A percentile compares a stretch with the other conserved stretches of the same genome.
Conservation (phyloP, 2,797 vertebrate species). For the Sciurus vulgaris region DNA sequence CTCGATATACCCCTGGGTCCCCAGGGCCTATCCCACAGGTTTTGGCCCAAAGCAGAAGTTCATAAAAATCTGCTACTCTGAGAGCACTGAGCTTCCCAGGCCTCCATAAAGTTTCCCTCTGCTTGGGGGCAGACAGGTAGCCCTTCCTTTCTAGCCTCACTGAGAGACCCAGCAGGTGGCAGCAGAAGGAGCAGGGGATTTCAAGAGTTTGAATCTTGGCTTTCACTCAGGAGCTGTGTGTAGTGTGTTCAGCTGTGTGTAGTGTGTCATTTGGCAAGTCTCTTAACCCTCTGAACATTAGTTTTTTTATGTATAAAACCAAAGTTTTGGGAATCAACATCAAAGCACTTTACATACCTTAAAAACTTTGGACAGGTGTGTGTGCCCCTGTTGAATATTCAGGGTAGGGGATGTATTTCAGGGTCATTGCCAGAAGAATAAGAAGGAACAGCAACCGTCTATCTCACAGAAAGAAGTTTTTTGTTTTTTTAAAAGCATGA, state of each 20-base stretch:
- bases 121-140: not conserved
- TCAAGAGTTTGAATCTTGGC: slow-evolving; percentile 16
- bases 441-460: not conserved
- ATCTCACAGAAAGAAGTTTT: not conserved
- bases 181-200: slow-evolving; percentile 1
- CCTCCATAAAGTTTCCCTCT: slow-evolving; percentile 1
- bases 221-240: slow-evolving; percentile 13
- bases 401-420: not conserved
- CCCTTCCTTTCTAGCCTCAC: not conserved
- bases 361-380: not conserved
- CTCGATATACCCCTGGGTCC: slow-evolving; percentile 4
- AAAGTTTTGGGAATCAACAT: slow-evolving; percentile 72
- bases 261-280: slow-evolving; percentile 45
- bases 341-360: slow-evolving; percentile 44
- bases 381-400: slow-evolving; percentile 8
- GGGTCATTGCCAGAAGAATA: not conserved
- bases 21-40: not conserved
- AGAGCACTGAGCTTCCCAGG: not conserved
- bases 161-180: not conserved
- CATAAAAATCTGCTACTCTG: not conserved
- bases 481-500: not conserved
- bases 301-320: slow-evolving; percentile 55
- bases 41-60: not conserved
- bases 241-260: not conserved
- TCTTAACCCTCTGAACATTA: slow-evolving; percentile 51